Evolutionary conservation across 1,140 invertebrate species (phyloP).

Genomic region (Hyles euphorbiae): DNA sequence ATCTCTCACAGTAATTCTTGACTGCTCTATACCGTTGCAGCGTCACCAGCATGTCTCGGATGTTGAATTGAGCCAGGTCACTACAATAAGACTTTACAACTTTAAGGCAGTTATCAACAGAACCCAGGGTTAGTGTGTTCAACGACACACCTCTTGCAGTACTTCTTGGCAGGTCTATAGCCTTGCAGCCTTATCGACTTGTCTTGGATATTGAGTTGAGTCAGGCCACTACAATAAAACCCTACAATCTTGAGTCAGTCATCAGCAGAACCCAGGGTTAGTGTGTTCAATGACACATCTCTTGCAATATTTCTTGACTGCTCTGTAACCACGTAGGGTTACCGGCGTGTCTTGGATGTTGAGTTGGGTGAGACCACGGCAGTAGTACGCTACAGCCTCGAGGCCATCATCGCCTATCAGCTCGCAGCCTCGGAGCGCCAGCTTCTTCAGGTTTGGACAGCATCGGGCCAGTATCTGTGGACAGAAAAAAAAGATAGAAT

Average conservation of each 20-base stretch:
- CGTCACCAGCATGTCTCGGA: slow-evolving; percentile 93
- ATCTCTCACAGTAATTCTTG: slow-evolving; percentile 92
- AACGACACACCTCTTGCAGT: slow-evolving; percentile 93
- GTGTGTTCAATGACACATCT: slow-evolving; percentile 95
- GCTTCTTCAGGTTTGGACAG: slow-evolving; percentile 92
- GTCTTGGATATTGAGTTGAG: slow-evolving; percentile 65
- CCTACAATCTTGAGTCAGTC: too few relatives aligned
- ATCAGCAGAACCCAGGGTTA: slow-evolving; percentile 91
- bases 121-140: slow-evolving; percentile 96
- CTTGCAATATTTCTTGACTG: slow-evolving; percentile 93
- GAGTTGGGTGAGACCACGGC: slow-evolving; percentile 89
- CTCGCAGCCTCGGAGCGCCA: slow-evolving; percentile 93
- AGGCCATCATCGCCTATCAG: slow-evolving; percentile 91
- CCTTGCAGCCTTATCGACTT: slow-evolving; percentile 91
- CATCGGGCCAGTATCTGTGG: slow-evolving; percentile 85
- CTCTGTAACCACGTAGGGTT: slow-evolving; percentile 89
- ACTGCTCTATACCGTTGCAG: slow-evolving; percentile 91
- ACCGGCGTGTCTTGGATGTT: slow-evolving; percentile 95
- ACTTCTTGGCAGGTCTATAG: slow-evolving; percentile 92
- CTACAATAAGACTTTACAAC: slow-evolving; percentile 91
- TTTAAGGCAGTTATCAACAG: slow-evolving; percentile 84
- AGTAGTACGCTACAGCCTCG: slow-evolving; percentile 90
- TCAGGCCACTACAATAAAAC: too few relatives aligned
- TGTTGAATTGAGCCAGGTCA: slow-evolving; percentile 91
- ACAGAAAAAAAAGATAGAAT: slow-evolving; percentile 4